A percentile compares a stretch with the other conserved stretches of the same genome.
Conservation (phyloP, 2,797 vertebrate genomes). For the Gobio occitaniae region DNA sequence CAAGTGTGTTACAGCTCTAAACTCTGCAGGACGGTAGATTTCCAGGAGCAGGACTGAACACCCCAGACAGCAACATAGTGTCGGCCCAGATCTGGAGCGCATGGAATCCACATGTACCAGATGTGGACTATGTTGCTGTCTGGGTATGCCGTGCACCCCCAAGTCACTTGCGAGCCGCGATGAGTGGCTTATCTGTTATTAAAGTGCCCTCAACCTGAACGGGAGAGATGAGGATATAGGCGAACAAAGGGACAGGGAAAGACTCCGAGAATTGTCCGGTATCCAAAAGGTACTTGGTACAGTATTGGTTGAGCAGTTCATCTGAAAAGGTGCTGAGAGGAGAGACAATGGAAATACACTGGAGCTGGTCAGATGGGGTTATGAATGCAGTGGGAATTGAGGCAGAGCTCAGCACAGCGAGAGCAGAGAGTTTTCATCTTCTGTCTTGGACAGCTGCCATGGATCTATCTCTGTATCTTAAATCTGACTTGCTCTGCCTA, state of each 20-base stretch:
- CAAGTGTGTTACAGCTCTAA: background rate
- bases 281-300: constrained; percentile 66
- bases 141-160: constrained; percentile 54
- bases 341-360: constrained; percentile 62
- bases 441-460: constrained; percentile 69
- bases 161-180: constrained; percentile 62
- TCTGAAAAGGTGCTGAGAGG: constrained; percentile 72
- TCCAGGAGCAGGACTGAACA: background rate
- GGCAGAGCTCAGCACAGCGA: constrained; percentile 55
- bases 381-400: constrained; percentile 51
- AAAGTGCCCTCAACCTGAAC: constrained; percentile 65
- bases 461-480: constrained; percentile 59
- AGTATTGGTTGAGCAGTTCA: constrained; percentile 61
- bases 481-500: constrained; percentile 59
- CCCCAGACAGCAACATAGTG: too few species aligned
- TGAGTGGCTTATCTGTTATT: constrained; percentile 69
- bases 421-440: constrained; percentile 61
- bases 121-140: too few species aligned
- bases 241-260: constrained; percentile 56
- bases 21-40: background rate
- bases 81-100: too few species aligned
- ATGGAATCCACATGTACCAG: too few species aligned
- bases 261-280: constrained; percentile 43
- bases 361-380: constrained; percentile 55
- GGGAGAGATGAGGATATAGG: constrained; percentile 26